These are phyloP conservation scores for Scylla paramamosain DNA, from an alignment of 1,140 invertebrate genomes.

Conservation along the genomic window DNA sequence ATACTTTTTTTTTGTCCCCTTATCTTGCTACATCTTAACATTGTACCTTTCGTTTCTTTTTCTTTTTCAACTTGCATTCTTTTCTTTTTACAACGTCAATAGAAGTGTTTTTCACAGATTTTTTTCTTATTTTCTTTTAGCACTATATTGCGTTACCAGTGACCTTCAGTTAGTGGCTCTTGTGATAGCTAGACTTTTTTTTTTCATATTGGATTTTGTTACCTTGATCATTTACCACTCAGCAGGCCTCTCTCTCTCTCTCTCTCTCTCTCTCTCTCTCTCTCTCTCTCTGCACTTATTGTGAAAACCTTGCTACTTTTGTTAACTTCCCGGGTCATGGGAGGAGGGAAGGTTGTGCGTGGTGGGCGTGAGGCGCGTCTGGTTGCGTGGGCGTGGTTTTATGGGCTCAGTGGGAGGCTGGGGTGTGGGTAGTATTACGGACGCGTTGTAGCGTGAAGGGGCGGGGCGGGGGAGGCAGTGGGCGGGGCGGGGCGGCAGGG, in stretches of 20 bases:
- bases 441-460: background rate
- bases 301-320: too few relatives aligned
- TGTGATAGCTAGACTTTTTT: background rate
- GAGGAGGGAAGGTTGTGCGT: too few relatives aligned
- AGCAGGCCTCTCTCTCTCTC: background rate
- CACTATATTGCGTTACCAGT: background rate
- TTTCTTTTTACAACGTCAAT: too few relatives aligned
- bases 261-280: constrained; percentile 30
- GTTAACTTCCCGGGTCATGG: too few relatives aligned
- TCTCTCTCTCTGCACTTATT: too few relatives aligned
- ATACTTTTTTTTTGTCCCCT: too few relatives aligned
- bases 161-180: background rate
- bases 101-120: too few relatives aligned
- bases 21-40: background rate
- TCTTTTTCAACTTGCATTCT: too few relatives aligned
- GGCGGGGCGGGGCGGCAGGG: background rate
- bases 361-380: background rate
- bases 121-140: too few relatives aligned
- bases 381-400: background rate
- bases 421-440: too few relatives aligned
- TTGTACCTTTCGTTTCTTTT: too few relatives aligned
- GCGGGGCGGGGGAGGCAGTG: background rate
- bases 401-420: background rate
- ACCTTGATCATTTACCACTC: background rate
- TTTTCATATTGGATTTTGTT: background rate